phyloP scores from a whole-genome alignment of 2,113 vertebrate species.

The Aspiorhynchus laticeps region DNA sequence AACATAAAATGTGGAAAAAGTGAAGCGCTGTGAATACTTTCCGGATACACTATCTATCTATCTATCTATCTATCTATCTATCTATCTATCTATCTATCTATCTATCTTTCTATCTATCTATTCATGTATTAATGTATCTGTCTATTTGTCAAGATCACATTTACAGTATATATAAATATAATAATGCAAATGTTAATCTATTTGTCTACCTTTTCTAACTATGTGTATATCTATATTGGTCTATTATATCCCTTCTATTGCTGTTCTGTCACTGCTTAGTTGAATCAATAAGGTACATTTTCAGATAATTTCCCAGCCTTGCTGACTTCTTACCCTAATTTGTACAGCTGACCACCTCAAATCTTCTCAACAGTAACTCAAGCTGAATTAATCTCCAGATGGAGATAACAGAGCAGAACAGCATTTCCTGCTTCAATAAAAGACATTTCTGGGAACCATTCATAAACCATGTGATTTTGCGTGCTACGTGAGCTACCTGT shows the following conservation, averaged over 20 bases:
- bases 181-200: background rate
- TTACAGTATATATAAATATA: too few relatives aligned
- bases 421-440: background rate
- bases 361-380: background rate
- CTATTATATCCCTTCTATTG: background rate
- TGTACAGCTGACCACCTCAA: background rate
- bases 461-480: constrained; percentile 44
- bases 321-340: background rate
- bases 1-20: too few relatives aligned
- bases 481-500: constrained; percentile 19
- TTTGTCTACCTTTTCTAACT: background rate
- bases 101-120: background rate
- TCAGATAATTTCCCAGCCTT: background rate
- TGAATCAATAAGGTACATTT: background rate
- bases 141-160: too few relatives aligned
- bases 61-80: background rate
- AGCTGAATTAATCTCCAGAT: background rate
- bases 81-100: background rate
- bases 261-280: background rate
- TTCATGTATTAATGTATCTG: background rate
- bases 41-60: background rate
- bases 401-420: constrained; percentile 16
- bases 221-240: background rate
- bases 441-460: constrained; percentile 3
- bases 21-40: too few relatives aligned